These are phyloP conservation scores for Lasioglossum albipes DNA, from an alignment of 1,140 invertebrate genomes.

Conservation along the genomic window DNA sequence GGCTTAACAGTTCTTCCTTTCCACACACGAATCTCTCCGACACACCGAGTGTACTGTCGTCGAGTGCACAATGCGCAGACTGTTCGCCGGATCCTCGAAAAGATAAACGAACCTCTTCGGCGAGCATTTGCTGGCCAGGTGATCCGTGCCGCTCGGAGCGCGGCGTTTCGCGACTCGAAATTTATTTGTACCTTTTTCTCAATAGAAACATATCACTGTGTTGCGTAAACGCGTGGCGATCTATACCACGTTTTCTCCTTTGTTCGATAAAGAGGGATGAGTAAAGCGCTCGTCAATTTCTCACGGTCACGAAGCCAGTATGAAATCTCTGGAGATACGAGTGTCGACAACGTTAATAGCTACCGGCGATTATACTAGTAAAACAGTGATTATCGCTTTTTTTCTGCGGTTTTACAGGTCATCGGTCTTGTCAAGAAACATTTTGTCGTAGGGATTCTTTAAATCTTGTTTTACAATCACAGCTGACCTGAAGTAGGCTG, in stretches of 20 bases:
- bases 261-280: constrained; percentile 24
- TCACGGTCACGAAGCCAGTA: constrained; percentile 1
- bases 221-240: not conserved
- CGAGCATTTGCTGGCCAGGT: not conserved
- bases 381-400: constrained; percentile 16
- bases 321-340: constrained; percentile 5
- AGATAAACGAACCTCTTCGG: constrained; percentile 25
- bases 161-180: too few relatives aligned
- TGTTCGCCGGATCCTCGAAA: constrained; percentile 10
- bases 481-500: too few relatives aligned
- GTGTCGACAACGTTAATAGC: constrained; percentile 39
- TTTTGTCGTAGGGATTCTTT: too few relatives aligned
- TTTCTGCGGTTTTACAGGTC: too few relatives aligned
- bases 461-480: too few relatives aligned
- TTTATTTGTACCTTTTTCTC: too few relatives aligned
- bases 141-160: not conserved
- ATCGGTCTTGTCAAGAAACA: too few relatives aligned
- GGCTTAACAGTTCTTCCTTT: not conserved
- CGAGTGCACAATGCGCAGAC: not conserved
- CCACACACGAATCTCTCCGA: not conserved
- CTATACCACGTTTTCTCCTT: constrained; percentile 9
- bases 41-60: not conserved
- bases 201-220: too few relatives aligned
- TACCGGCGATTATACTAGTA: not conserved
- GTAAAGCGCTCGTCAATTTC: constrained; percentile 10